Evolutionary conservation across 1,140 invertebrate species (phyloP).

Genomic region (Euschistus heros): DNA sequence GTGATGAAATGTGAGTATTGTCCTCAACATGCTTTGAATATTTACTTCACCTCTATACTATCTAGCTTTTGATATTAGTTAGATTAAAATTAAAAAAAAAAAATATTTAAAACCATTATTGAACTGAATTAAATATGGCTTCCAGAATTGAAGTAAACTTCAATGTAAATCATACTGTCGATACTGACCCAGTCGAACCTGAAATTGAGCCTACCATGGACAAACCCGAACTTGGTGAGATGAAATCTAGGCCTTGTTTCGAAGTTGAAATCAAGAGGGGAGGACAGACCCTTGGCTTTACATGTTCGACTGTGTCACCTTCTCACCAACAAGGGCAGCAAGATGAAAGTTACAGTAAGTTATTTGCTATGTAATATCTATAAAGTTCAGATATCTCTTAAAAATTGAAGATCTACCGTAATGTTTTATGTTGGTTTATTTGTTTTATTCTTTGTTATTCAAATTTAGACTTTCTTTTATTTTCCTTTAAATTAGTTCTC

Average conservation of each 20-base stretch:
- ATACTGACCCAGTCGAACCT: conserved; percentile 52
- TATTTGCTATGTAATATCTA: conserved; percentile 12
- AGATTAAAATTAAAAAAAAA: neutral
- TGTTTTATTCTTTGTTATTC: too few relatives aligned
- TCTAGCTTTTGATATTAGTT: neutral
- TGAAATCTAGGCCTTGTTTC: conserved; percentile 80
- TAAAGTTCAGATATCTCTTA: too few relatives aligned
- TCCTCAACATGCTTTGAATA: neutral
- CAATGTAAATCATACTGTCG: conserved; percentile 85
- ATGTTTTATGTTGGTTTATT: neutral
- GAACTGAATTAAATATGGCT: neutral
- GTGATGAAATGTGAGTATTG: conserved; percentile 59
- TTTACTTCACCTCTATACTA: neutral
- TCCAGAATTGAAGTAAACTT: conserved; percentile 62
- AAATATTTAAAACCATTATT: too few relatives aligned
- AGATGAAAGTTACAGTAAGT: conserved; percentile 46
- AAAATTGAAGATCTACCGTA: neutral
- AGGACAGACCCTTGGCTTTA: conserved; percentile 65
- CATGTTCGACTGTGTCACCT: conserved; percentile 59
- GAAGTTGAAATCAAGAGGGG: conserved; percentile 67
- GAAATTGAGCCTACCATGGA: conserved; percentile 49
- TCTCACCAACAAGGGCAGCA: conserved; percentile 32
- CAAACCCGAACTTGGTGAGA: conserved; percentile 62
- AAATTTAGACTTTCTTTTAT: too few relatives aligned
- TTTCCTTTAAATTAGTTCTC: too few relatives aligned